Conservation (phyloP, 2,113 vertebrate species). For the Nibea albiflora region DNA sequence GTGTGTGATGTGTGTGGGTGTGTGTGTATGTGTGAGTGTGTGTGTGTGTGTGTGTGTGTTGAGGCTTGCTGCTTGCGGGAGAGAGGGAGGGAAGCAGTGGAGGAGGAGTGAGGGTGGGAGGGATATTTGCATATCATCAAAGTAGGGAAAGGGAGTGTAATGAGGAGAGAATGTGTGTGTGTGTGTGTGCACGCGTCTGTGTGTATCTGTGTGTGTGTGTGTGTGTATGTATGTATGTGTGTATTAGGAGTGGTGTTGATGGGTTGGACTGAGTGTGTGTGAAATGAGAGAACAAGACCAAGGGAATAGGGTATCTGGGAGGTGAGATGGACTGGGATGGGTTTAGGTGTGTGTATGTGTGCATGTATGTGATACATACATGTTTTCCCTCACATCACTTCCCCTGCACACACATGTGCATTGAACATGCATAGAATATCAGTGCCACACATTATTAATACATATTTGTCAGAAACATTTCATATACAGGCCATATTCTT, state of each 20-base stretch:
- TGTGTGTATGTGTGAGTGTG: conserved; percentile 54
- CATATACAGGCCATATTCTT: neutral
- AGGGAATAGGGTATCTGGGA: conserved; percentile 37
- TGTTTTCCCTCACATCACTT: conserved; percentile 24
- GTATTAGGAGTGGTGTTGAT: conserved; percentile 60
- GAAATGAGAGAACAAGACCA: conserved; percentile 68
- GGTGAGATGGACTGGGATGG: conserved; percentile 53
- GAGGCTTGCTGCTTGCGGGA: conserved; percentile 63
- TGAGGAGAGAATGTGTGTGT: conserved; percentile 65
- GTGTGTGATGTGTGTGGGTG: conserved; percentile 51
- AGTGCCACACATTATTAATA: neutral
- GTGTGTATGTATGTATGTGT: conserved; percentile 30
- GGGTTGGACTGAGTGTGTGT: conserved; percentile 61
- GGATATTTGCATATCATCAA: conserved; percentile 83
- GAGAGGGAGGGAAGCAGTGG: conserved; percentile 28
- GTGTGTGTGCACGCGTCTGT: neutral
- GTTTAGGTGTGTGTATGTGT: conserved; percentile 18
- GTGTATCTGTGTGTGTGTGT: conserved; percentile 46
- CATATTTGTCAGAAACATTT: neutral
- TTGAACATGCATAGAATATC: neutral
- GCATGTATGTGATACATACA: neutral
- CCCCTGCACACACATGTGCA: neutral
- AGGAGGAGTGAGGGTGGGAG: conserved; percentile 56
- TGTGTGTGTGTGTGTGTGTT: conserved; percentile 48
- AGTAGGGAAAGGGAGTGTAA: conserved; percentile 77